Percentiles rank a stretch among this genome's conserved stretches.
These are phyloP conservation scores for Strigops habroptila DNA, from an alignment of 2,113 vertebrate genomes.

Conservation along the genomic window DNA sequence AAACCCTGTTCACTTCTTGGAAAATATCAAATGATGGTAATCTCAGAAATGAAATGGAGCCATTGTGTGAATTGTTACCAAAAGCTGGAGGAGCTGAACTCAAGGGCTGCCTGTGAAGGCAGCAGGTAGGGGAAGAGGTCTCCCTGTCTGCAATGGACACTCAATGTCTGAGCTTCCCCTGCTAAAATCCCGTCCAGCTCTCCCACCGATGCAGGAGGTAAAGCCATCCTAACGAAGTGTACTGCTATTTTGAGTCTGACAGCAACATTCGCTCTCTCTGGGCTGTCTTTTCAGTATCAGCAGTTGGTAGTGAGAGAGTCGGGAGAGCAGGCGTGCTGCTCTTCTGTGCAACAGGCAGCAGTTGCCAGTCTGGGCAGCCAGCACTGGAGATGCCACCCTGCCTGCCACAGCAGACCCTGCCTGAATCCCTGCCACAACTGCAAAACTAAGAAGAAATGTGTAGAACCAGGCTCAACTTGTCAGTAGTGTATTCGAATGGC, in stretches of 20 bases:
- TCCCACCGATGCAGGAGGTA: background rate
- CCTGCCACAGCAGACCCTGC: background rate
- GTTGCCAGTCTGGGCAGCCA: background rate
- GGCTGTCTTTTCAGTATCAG: background rate
- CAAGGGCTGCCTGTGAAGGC: background rate
- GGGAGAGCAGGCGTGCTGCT: background rate
- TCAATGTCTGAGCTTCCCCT: background rate
- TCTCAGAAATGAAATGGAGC: background rate
- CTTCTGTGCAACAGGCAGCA: background rate
- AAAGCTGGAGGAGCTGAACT: background rate
- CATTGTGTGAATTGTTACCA: background rate
- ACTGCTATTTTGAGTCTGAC: background rate
- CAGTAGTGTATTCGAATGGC: fast-evolving
- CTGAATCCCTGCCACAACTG: background rate
- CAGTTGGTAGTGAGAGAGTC: background rate
- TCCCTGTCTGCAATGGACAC: fast-evolving
- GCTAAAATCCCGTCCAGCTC: background rate
- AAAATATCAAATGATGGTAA: background rate
- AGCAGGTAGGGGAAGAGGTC: background rate
- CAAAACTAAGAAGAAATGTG: fast-evolving
- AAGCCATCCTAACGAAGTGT: fast-evolving
- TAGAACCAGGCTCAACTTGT: background rate
- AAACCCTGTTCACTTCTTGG: background rate
- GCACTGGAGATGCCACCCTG: background rate
- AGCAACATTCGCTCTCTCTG: fast-evolving